Base-by-base conservation (phyloP, 2,888 invertebrate species). In the Amiota communis region DNA sequence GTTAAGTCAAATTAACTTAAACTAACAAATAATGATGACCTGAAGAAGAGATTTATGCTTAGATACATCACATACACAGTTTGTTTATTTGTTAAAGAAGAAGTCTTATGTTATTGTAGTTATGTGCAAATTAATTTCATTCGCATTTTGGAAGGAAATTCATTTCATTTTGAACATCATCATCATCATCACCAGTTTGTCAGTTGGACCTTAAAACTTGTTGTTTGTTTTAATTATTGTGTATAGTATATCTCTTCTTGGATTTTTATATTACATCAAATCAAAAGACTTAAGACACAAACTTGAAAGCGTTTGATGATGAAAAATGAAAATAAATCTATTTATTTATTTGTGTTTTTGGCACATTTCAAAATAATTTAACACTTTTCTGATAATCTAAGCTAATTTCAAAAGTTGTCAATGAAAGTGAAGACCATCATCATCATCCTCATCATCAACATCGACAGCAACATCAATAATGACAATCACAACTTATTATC, bases 341-440 rank as follows among this genome's bases (percentile, higher is more conserved):
- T 51, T 36, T 36, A 36, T 36, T 36, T 36, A 36, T 36, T 36
- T 36, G 6, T 36, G 0, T 36, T 51, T 51, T 59, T 15, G 63
- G 12, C 63, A 46, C 46, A 63, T 63, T 63, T 63, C 13, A 8
- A 36, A 46, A 23, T 23, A 23, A 68, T 17, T 82, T 84, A 79
- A 79, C 79, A 80, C 78, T 74, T 77, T 77, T 76, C 74, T 81
- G 81, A 79, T 81, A 81, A 84, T 76, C 73, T 73, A 74, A 49
- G 72, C 70, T 70, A 74, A 76, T 78, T 78, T 82, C 76, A 77
- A 78, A 81, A 76, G 77, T 74, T 78, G 71, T 77, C 79, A 81
- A 84, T 73, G 84, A 82, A 82, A 82, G 84, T 84, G 83, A 84
- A 82, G 84, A 79, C 57, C 12, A 51, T 23, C 51, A 51, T n/a